A percentile compares a stretch with the other conserved stretches of the same genome.
Conservation (phyloP, 2,113 vertebrate species). For the Sporophila hypoxantha region DNA sequence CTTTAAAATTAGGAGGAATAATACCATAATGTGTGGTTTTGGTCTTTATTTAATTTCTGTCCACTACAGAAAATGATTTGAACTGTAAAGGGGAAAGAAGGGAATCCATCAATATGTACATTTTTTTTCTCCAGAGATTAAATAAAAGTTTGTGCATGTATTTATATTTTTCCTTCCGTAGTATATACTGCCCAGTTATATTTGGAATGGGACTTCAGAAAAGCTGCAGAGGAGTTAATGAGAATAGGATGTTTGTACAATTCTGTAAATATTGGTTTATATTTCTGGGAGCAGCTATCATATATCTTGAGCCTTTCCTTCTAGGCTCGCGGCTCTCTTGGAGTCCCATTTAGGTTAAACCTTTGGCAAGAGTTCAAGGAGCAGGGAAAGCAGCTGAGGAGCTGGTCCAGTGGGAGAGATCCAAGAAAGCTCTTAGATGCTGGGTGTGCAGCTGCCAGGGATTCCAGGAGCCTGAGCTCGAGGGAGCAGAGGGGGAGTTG, state of each 20-base stretch:
- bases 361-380: constrained; percentile 22
- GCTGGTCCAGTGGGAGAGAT: constrained; percentile 3
- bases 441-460: constrained; percentile 1
- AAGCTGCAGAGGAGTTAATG: constrained; percentile 52
- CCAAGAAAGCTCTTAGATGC: constrained; percentile 51
- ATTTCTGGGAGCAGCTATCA: constrained; percentile 47
- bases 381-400: constrained; percentile 27
- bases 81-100: not conserved
- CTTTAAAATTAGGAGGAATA: not conserved
- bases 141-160: constrained; percentile 48
- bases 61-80: not conserved
- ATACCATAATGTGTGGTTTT: not conserved
- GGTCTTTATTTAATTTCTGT: constrained; percentile 10
- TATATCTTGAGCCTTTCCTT: constrained; percentile 38
- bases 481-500: not conserved
- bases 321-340: not conserved
- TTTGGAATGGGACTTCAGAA: constrained; percentile 46
- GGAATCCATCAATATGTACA: constrained; percentile 1
- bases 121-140: constrained; percentile 31
- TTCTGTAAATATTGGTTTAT: constrained; percentile 62
- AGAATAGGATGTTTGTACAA: constrained; percentile 62
- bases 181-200: constrained; percentile 44
- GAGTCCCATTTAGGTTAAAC: constrained; percentile 28
- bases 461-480: not conserved
- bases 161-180: constrained; percentile 52